Base-by-base conservation (phyloP, 2,888 invertebrate species). In the Azorinus chamasolen region DNA sequence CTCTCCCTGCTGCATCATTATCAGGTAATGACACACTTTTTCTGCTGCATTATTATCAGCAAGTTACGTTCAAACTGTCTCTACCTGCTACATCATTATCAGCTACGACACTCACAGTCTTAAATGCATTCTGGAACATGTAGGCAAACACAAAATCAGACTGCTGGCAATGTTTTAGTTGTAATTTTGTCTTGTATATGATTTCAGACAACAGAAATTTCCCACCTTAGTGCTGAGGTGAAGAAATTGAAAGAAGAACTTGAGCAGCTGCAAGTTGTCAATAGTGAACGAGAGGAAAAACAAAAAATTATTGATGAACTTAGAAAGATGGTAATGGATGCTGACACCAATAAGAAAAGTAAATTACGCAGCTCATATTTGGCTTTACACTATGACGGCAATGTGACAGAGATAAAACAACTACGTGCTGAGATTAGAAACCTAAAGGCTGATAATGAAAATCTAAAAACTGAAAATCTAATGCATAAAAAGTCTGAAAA, bases 291-390 rank as follows among this genome's bases (percentile, higher is more conserved):
- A 22, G 80, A 80, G 41, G 80, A 80, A 46, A 80, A 80, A 41
- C 80, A 80, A 54, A 80, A 76, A 53, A 80, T 73, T 14, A 80
- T 80, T 41, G 80, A 80, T 61, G 80, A 80, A n/a, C 58, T 80
- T 0, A 55, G 80, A 22, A 80, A 80, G 46, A 75, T 80, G 66
- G 75, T 80, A 12, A 72, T 77, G 72, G 80, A 80, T n/a, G 73
- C 73, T 0, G 77, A 76, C 39, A 78, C 78, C 0, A 50, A 69
- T 2, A 76, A 80, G 55, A 76, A 76, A 18, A 76, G 73, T 39
- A 80, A 80, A 50, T 54, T 75, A 20, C 41, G 79, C 0, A 74
- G 73, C 61, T 74, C 73, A 0, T 74, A 79, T 32, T 46, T 79
- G 14, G 73, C 79, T 14, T 57, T 79, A 14, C 73, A 74, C 45